Conservation (phyloP, 2,113 vertebrate species). For the Zosterops japonicus region DNA sequence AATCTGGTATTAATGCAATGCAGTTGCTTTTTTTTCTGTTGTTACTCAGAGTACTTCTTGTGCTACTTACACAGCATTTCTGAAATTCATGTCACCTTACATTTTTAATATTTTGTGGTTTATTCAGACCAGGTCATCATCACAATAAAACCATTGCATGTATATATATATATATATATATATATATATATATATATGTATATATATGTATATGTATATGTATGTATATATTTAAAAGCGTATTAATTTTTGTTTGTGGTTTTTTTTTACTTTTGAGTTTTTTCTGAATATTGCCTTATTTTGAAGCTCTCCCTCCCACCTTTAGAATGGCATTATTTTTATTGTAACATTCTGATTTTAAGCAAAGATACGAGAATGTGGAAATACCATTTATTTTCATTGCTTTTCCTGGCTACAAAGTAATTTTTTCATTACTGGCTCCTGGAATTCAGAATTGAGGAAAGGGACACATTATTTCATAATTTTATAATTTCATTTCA, state of each 20-base stretch:
- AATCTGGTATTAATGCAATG: not conserved
- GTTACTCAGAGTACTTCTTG: not conserved
- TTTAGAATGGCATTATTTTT: not conserved
- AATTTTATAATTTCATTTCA: not conserved
- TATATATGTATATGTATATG: not conserved
- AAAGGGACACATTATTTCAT: not conserved
- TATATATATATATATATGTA: not conserved
- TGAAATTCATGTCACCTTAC: not conserved
- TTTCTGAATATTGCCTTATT: not conserved
- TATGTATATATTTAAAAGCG: not conserved
- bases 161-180: fast-evolving
- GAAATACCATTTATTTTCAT: not conserved
- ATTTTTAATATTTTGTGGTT: not conserved
- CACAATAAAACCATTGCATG: not conserved
- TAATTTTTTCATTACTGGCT: not conserved
- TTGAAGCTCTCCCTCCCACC: not conserved
- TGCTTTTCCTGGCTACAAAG: not conserved
- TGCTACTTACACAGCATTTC: not conserved
- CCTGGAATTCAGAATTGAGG: not conserved
- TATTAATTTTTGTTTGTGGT: not conserved
- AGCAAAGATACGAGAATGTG: not conserved
- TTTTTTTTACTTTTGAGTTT: not conserved
- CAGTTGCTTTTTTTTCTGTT: not conserved
- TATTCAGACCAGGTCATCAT: not conserved
- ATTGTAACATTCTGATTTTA: not conserved